Evolutionary conservation across 2,797 vertebrate species (phyloP), one percentile per base, ranked within the genome.

Genomic region (Bovichtus diacanthus): DNA sequence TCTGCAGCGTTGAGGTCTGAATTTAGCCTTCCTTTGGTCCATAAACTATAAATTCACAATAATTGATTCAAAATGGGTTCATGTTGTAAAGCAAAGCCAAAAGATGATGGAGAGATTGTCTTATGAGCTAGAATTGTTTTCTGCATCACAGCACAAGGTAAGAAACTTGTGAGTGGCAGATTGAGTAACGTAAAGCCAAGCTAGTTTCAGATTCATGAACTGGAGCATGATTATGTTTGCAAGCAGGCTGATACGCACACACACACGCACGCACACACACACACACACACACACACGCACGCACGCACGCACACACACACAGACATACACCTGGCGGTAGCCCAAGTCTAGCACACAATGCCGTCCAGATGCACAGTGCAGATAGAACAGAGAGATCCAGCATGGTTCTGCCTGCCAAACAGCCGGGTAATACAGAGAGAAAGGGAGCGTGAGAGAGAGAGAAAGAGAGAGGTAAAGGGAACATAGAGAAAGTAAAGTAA

Each of bases 291-390:
- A 49, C 47, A 15, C 36, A 6, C 62, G 41, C 50, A 43, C 46
- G 49, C 47, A 64, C 50, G 56, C 46, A 53, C 47, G 59, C 53
- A 77, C 62, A 61, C 69, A 55, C 54, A 58, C 61, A 38, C 59
- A 23, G 60, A 68, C 81, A 70, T 43, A 85, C 84, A 84, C 82
- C 78, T 94, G 93, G 92, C 91, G 78, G 56, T 46, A 77, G 74
- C 83, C 94, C 94, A 95, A 90, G 74, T 84, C 66, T 76, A 89
- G 87, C 76, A 88, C 90, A 92, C 91, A 93, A 92, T 92, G 82
- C 91, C 86, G 90, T 91, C 90, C 94, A 94, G 94, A 95, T 94
- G 93, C 92, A 92, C 83, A 74, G 80, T 55, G 82, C 76, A 90
- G 92, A 95, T 95, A 94, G 79, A 80, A 88, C 73, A 86, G 78